Evolutionary conservation across 2,113 vertebrate species (phyloP).

Genomic region (Calidris pugnax): DNA sequence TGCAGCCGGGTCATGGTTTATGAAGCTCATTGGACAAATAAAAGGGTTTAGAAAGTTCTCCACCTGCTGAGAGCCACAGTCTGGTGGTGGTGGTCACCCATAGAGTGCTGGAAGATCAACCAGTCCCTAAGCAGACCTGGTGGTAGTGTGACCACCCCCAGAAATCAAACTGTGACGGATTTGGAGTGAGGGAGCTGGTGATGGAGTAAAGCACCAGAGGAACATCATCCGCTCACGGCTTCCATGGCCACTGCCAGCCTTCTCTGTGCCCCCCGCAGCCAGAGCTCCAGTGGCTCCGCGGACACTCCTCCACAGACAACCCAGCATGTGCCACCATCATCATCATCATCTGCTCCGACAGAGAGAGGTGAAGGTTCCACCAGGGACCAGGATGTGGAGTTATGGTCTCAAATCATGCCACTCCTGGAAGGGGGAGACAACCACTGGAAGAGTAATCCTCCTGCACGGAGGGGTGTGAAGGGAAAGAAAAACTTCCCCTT

Average conservation of each 20-base stretch:
- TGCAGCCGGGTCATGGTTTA: neutral
- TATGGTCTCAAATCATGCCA: neutral
- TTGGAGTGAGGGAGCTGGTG: neutral
- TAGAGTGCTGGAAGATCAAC: neutral
- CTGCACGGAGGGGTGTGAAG: neutral
- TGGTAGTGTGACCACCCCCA: neutral
- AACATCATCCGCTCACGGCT: accelerated
- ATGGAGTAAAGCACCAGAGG: neutral
- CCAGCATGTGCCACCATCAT: neutral
- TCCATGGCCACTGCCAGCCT: neutral
- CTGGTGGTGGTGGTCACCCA: neutral
- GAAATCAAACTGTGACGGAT: neutral
- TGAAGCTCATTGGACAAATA: neutral
- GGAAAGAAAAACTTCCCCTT: neutral
- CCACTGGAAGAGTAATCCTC: neutral
- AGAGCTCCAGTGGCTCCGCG: neutral
- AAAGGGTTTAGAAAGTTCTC: neutral
- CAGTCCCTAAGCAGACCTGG: neutral
- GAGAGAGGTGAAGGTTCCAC: neutral
- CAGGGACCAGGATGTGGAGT: accelerated
- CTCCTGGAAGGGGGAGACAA: neutral
- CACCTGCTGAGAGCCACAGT: neutral
- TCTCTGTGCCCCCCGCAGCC: accelerated
- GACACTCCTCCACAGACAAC: neutral
- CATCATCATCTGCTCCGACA: neutral